Evolutionary conservation across 2,113 vertebrate species (phyloP).

Genomic region (Oenanthe melanoleuca): DNA sequence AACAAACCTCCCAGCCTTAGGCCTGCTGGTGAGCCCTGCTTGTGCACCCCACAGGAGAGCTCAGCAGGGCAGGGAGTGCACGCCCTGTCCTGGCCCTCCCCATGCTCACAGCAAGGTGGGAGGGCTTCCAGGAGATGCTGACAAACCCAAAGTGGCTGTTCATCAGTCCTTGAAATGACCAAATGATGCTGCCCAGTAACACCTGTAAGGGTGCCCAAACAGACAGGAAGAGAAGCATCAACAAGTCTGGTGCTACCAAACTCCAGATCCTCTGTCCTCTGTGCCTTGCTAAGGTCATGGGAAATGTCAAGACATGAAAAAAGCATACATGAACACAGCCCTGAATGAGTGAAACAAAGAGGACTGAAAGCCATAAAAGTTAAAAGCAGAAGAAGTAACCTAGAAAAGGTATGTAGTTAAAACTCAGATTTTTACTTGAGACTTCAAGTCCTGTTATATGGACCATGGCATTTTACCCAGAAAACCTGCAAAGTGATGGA

Average conservation of each 20-base stretch:
- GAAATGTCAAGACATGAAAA: not conserved
- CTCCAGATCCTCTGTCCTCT: not conserved
- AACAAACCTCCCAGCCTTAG: not conserved
- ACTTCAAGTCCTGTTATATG: not conserved
- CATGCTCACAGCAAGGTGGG: rapidly evolving
- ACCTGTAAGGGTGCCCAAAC: not conserved
- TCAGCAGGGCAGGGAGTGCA: rapidly evolving
- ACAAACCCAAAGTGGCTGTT: not conserved
- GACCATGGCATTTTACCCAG: not conserved
- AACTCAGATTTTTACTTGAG: not conserved
- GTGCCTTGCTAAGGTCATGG: not conserved
- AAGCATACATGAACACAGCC: not conserved
- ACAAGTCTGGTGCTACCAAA: not conserved
- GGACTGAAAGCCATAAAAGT: not conserved
- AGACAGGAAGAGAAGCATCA: not conserved
- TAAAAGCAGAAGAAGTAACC: not conserved
- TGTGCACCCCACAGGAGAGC: not conserved
- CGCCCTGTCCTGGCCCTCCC: rapidly evolving
- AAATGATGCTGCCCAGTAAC: not conserved
- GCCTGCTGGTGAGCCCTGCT: not conserved
- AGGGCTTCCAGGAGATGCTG: not conserved
- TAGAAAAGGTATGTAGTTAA: not conserved
- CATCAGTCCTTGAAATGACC: not conserved
- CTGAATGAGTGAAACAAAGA: not conserved
- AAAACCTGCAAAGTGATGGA: not conserved